Conservation (phyloP, 1,140 invertebrate species). For the Papilio polyxenes region DNA sequence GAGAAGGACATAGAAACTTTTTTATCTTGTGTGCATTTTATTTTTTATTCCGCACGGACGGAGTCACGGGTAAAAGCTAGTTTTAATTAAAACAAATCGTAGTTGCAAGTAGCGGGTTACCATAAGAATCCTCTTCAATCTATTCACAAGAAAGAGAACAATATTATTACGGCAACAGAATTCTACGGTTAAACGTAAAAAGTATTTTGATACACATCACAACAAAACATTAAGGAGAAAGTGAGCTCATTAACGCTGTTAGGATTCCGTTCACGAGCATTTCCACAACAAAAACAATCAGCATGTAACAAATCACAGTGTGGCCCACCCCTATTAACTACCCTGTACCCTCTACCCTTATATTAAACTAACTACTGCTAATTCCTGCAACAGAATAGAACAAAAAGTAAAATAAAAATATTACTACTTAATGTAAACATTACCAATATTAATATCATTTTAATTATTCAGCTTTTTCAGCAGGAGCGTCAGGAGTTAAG, state of each 20-base stretch:
- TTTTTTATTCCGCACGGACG: too few relatives aligned
- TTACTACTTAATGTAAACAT: background rate
- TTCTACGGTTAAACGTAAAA: background rate
- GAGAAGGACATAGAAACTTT: too few relatives aligned
- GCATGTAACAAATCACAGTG: constrained; percentile 20
- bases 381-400: background rate
- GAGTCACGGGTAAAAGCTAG: too few relatives aligned
- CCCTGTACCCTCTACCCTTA: constrained; percentile 11
- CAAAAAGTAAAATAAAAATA: background rate
- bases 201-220: background rate
- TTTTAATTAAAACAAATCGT: too few relatives aligned
- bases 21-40: too few relatives aligned
- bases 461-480: too few relatives aligned
- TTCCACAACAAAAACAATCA: constrained; percentile 15
- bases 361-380: constrained; percentile 6
- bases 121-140: too few relatives aligned
- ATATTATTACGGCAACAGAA: background rate
- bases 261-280: constrained; percentile 9
- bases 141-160: background rate
- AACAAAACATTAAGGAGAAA: constrained; percentile 15
- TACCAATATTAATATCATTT: too few relatives aligned
- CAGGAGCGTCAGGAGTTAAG: too few relatives aligned
- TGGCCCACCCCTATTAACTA: constrained; percentile 12
- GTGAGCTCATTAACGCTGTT: constrained; percentile 11
- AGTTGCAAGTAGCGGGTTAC: too few relatives aligned